A percentile compares a stretch with the other conserved stretches of the same genome.
Conservation (phyloP, 2,888 invertebrate species). For the Leptinotarsa juncta region DNA sequence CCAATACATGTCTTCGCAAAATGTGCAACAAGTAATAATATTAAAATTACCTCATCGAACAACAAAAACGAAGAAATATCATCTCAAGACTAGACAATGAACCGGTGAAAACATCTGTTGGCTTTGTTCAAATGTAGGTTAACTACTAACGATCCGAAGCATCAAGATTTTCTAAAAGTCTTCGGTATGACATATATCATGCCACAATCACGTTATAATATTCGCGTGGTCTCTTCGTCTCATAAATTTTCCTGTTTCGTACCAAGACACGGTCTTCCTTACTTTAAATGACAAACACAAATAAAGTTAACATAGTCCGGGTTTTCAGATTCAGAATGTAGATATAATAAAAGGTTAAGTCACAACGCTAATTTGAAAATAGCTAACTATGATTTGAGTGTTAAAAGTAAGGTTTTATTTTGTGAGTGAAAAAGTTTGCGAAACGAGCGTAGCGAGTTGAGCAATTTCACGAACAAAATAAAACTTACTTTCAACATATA, state of each 20-base stretch:
- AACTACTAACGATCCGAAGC: constrained; percentile 29
- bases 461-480: too few relatives aligned
- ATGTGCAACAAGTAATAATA: background rate
- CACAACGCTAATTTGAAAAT: too few relatives aligned
- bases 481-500: too few relatives aligned
- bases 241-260: constrained; percentile 53
- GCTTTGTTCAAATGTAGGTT: constrained; percentile 34
- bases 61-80: constrained; percentile 1
- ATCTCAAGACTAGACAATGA: background rate
- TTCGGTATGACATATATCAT: constrained; percentile 58
- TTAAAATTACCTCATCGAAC: background rate
- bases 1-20: too few relatives aligned
- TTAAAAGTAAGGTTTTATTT: too few relatives aligned
- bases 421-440: too few relatives aligned
- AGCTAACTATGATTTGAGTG: too few relatives aligned
- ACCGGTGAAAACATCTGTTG: constrained; percentile 7
- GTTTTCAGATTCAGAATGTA: background rate
- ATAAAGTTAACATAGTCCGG: constrained; percentile 47
- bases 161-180: constrained; percentile 29
- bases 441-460: too few relatives aligned
- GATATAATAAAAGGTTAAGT: background rate
- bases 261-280: constrained; percentile 64
- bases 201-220: constrained; percentile 63
- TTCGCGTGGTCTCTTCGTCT: constrained; percentile 63
- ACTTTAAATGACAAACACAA: constrained; percentile 61